A percentile compares a stretch with the other conserved stretches of the same genome.
These are phyloP conservation scores for Sarcophaga rosellei DNA, from an alignment of 2,888 invertebrate species.

Conservation along the genomic window DNA sequence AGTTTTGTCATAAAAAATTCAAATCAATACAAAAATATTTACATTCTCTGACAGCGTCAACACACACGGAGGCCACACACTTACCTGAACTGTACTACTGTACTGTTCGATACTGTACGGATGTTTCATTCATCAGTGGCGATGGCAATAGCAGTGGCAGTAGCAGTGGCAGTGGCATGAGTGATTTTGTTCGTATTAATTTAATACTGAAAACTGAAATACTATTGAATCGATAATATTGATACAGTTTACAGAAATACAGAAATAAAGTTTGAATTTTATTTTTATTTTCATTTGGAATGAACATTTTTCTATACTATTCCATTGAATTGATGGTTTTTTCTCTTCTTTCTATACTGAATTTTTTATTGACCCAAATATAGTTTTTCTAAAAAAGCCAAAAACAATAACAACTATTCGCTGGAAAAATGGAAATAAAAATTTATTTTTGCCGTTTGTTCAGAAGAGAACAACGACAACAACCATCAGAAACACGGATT, in stretches of 20 bases:
- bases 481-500: neutral
- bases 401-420: slow-evolving; percentile 19
- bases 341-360: neutral
- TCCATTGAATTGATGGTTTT: no score
- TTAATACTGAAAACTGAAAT: slow-evolving; percentile 5
- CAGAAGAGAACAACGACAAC: neutral
- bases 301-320: neutral
- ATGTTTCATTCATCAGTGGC: no score
- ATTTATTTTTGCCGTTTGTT: neutral
- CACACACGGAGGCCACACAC: neutral
- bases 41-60: slow-evolving; percentile 32
- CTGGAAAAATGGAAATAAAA: neutral
- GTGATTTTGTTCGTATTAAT: neutral
- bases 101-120: no score
- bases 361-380: slow-evolving; percentile 61
- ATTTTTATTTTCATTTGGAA: neutral
- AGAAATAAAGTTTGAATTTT: slow-evolving; percentile 23
- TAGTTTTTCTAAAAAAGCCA: slow-evolving; percentile 47
- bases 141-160: neutral
- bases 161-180: neutral
- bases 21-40: slow-evolving; percentile 50
- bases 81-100: no score
- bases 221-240: slow-evolving; percentile 55
- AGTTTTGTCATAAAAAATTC: slow-evolving; percentile 45
- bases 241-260: no score